Evolutionary conservation across 2,113 vertebrate species (phyloP), one percentile per base, ranked within the genome.

Genomic region (Toxotes chatareus): DNA sequence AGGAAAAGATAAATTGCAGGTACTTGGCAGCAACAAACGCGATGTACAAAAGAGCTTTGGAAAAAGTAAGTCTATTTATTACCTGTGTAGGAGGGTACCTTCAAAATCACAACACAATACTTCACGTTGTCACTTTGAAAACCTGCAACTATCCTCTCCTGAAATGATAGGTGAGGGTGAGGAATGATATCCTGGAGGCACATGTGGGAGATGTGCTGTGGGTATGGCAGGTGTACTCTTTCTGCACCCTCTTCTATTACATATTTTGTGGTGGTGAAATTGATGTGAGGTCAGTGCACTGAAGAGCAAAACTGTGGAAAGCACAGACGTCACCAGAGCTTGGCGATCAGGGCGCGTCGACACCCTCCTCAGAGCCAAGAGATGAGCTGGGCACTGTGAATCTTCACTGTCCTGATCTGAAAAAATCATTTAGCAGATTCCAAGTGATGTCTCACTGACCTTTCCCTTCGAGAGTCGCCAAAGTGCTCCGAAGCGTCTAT

Each of bases 41-140:
- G 17, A 36, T n/a, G 6, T 62, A 83, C 7, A 17, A 82, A 32
- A 83, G 44, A 46, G 72, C 12, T 68, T 63, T 67, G 70, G 65
- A 31, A 80, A 56, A 31, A 67, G 53, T n/a, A 59, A 3, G 44
- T 61, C 42, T 36, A 63, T 90, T 80, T 73, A 47, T 88, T 79
- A 56, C 27, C 57, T 21, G 31, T 67, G 83, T 38, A 64, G 68
- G 73, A 83, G 63, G 64, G 61, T 34, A 21, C 68, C 4, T 61
- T 82, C 49, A 73, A 67, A 87, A 74, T 47, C 65, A 49, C 51
- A 42, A 31, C 66, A 70, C 74, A 78, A 51, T 38, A 32, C 67
- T 62, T 80, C 79, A 87, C 62, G 86, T 56, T 79, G 75, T 89
- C 76, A 86, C 56, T 73, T 51, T 88, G 83, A 83, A 88, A 88